These are phyloP conservation scores for Sorex maritimensis DNA, from an alignment of 2,797 vertebrate species.

Conservation along the genomic window DNA sequence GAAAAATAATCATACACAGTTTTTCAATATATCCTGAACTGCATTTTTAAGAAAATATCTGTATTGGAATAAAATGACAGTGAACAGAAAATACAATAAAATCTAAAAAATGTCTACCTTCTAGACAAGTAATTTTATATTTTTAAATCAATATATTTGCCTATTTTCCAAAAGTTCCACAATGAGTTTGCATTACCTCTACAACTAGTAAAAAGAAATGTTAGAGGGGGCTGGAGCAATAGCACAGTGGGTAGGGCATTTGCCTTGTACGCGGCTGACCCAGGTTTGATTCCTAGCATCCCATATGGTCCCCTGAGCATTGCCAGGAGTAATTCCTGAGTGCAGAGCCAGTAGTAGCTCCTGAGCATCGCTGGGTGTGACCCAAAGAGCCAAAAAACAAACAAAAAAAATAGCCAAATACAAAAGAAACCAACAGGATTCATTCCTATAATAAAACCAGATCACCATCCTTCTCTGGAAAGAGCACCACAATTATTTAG, in stretches of 20 bases:
- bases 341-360: too few species aligned
- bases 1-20: background rate
- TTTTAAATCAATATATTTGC: constrained; percentile 2
- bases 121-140: constrained; percentile 46
- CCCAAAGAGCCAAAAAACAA: too few species aligned
- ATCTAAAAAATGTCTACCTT: background rate
- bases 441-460: background rate
- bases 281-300: too few species aligned
- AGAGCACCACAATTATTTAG: background rate
- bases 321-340: too few species aligned
- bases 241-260: too few species aligned
- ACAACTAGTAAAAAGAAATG: constrained; percentile 32
- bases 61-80: background rate
- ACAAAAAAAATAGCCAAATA: background rate
- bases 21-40: background rate
- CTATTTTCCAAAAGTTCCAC: constrained; percentile 13
- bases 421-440: background rate
- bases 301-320: too few species aligned
- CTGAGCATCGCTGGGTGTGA: too few species aligned
- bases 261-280: too few species aligned
- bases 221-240: background rate
- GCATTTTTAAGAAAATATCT: background rate
- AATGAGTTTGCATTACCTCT: background rate
- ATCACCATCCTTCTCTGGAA: constrained; percentile 2
- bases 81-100: constrained; percentile 36